Base-by-base conservation (phyloP, 2,888 invertebrate genomes). In the Andrena minutula region DNA sequence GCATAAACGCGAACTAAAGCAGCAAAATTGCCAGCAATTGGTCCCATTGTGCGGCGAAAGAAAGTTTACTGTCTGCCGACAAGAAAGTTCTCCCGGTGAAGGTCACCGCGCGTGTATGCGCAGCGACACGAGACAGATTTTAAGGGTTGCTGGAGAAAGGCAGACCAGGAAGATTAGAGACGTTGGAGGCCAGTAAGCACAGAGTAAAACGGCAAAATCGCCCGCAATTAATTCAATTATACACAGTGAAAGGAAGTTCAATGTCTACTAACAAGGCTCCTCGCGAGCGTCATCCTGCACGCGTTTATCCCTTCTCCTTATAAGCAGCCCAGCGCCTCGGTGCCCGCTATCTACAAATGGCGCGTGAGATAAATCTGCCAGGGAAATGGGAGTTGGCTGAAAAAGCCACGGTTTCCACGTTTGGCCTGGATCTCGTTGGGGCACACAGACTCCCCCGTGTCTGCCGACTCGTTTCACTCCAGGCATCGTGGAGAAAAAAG, bases 231-330 rank as follows among this genome's bases (percentile, higher is more conserved):
- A 80, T 80, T 79, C 80, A 80, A 80, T 80, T 80, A 56, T 56
- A 79, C 73, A 66, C 63, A 79, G 80, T 79, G 80, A 80, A 80
- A 80, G 80, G 80, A 80, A 80, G 80, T 79, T 73, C 79, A 79
- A 79, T 79, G 80, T 68, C 80, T 73, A 49, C 80, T 73, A 73
- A 80, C 80, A 73, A 80, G 80, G 49, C 60, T 35, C 47, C 12
- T 51, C 61, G 75, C 49, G 53, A 28, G 68, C 79, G 79, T 72
- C 72, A 53, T 23, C 26, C 35, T n/a, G 23, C 76, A n/a, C 8
- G 47, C 20, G 41, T 66, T 69, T 70, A 58, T 65, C 64, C 65
- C 64, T 60, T 35, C 65, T 51, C 53, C 26, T 32, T 20, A 20
- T 28, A 10, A 41, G 10, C 28, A 49, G 8, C 23, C 10, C 6